A percentile compares a stretch with the other conserved stretches of the same genome.
Evolutionary conservation across 2,888 invertebrate species (phyloP).

Genomic region (Parnassius apollo): DNA sequence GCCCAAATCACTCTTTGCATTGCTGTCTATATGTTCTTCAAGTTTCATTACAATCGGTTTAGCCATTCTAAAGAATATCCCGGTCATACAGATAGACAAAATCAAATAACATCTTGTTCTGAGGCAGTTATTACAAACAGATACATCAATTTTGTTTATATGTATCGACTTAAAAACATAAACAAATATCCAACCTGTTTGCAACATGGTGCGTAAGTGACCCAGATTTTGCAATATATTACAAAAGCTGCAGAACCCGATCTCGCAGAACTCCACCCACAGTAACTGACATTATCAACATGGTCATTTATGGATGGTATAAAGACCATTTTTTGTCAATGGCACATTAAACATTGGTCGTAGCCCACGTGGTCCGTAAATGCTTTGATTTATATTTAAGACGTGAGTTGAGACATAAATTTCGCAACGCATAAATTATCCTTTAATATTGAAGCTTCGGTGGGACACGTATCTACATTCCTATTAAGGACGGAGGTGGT

Average conservation of each 20-base stretch:
- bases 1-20: no score
- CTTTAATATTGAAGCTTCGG: conserved; percentile 6
- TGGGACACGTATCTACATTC: not conserved
- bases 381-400: conserved; percentile 11
- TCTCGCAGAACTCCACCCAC: conserved; percentile 21
- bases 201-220: conserved; percentile 22
- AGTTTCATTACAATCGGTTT: no score
- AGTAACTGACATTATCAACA: conserved; percentile 19
- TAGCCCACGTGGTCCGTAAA: conserved; percentile 10
- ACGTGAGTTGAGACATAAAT: conserved; percentile 11
- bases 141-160: no score
- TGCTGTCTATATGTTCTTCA: no score
- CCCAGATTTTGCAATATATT: conserved; percentile 23
- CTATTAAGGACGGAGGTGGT: conserved; percentile 6
- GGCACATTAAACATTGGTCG: conserved; percentile 10
- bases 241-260: conserved; percentile 23
- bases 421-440: conserved; percentile 12
- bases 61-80: no score
- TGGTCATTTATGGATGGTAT: conserved; percentile 15
- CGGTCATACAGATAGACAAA: no score
- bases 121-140: no score
- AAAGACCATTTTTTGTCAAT: conserved; percentile 6
- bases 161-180: not conserved
- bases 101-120: no score
- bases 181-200: conserved; percentile 5